Conservation (phyloP, 2,797 vertebrate species). For the Mormyrops boulengeri region DNA sequence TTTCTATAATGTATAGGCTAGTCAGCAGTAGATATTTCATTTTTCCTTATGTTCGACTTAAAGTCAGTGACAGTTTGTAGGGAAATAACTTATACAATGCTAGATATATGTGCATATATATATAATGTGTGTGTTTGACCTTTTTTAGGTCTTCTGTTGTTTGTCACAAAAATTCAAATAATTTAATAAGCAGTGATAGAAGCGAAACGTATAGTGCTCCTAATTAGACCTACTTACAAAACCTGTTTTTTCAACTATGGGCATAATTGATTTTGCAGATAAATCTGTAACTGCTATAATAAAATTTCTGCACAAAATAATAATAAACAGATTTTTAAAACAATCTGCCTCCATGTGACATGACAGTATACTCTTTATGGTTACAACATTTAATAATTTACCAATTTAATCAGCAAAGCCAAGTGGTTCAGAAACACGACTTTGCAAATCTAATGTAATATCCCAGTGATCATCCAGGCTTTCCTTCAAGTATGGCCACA, state of each 20-base stretch:
- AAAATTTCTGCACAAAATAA: not conserved
- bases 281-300: not conserved
- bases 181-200: not conserved
- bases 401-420: not conserved
- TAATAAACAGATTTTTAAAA: not conserved
- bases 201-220: not conserved
- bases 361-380: not conserved
- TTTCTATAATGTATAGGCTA: not conserved
- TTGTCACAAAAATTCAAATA: not conserved
- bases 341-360: not conserved
- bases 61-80: not conserved
- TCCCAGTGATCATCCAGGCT: not conserved
- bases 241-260: not conserved
- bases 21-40: not conserved
- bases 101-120: not conserved
- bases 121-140: not conserved
- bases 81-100: not conserved
- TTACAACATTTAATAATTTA: not conserved
- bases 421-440: not conserved
- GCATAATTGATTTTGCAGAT: not conserved
- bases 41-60: not conserved
- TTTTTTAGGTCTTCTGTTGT: not conserved
- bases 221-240: not conserved
- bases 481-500: not conserved
- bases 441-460: not conserved